These are phyloP conservation scores for Enoplosus armatus DNA, from an alignment of 2,797 vertebrate genomes.

Conservation along the genomic window DNA sequence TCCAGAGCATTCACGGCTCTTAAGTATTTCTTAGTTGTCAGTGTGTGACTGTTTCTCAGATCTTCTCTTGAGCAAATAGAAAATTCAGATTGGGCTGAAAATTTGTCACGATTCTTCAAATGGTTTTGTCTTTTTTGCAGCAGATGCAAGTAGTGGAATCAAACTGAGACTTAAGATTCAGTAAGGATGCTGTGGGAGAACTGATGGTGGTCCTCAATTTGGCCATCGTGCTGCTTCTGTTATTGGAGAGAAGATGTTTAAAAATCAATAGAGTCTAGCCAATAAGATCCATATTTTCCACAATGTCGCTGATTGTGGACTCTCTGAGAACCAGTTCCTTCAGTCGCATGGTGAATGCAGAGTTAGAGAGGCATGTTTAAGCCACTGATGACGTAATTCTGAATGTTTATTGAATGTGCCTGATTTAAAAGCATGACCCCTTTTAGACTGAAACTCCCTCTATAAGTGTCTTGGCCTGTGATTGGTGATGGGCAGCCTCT, in stretches of 20 bases:
- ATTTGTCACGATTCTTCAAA: background rate
- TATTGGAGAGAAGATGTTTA: background rate
- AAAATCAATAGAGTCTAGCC: background rate
- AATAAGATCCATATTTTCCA: conserved; percentile 21
- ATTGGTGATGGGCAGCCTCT: conserved; percentile 33
- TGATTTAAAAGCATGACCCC: conserved; percentile 61
- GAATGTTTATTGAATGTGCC: conserved; percentile 58
- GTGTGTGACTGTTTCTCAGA: conserved; percentile 34
- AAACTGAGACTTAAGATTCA: conserved; percentile 15
- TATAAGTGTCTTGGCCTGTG: conserved; percentile 32
- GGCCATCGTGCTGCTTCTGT: conserved; percentile 25
- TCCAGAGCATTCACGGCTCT: conserved; percentile 41
- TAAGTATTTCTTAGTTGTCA: conserved; percentile 27
- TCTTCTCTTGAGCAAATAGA: conserved; percentile 14
- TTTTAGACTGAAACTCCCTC: conserved; percentile 18
- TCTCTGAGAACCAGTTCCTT: conserved; percentile 48
- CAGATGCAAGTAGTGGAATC: background rate
- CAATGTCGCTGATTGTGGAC: conserved; percentile 1
- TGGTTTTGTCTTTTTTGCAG: conserved; percentile 9
- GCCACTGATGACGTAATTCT: conserved; percentile 24
- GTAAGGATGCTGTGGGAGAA: conserved; percentile 31
- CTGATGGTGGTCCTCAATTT: conserved; percentile 17
- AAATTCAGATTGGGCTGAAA: conserved; percentile 21
- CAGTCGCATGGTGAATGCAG: conserved; percentile 59
- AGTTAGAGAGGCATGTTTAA: conserved; percentile 57